Percentiles rank a stretch among this genome's conserved stretches.
Evolutionary conservation across 1,140 invertebrate genomes (phyloP).

Genomic region (Hyphantria cunea): DNA sequence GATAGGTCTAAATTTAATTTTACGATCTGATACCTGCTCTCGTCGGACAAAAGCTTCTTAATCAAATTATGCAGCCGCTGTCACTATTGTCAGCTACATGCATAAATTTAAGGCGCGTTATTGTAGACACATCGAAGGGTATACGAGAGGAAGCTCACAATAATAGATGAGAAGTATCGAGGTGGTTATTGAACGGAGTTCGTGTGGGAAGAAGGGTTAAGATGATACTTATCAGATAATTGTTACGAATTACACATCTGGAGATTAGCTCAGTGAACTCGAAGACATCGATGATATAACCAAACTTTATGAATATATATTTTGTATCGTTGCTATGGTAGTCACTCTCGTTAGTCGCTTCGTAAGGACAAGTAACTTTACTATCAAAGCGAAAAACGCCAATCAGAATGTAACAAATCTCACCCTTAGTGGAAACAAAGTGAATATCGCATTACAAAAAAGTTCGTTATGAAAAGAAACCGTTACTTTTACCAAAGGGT

Average conservation of each 20-base stretch:
- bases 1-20: conserved; percentile 80
- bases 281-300: conserved; percentile 17
- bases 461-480: conserved; percentile 77
- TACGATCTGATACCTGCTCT: conserved; percentile 77
- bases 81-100: conserved; percentile 68
- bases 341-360: conserved; percentile 8
- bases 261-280: conserved; percentile 40
- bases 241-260: conserved; percentile 74
- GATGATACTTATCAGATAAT: conserved; percentile 79
- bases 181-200: conserved; percentile 61
- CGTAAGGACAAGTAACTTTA: conserved; percentile 52
- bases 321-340: conserved; percentile 12
- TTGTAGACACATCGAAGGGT: conserved; percentile 68
- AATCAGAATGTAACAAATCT: conserved; percentile 60
- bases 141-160: conserved; percentile 50
- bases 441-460: conserved; percentile 76
- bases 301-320: conserved; percentile 26
- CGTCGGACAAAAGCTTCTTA: conserved; percentile 71
- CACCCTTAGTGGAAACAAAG: conserved; percentile 73
- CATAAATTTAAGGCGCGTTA: conserved; percentile 73
- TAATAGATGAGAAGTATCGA: conserved; percentile 64
- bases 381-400: conserved; percentile 51
- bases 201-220: conserved; percentile 77
- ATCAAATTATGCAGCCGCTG: conserved; percentile 80
- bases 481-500: conserved; percentile 76